Base-by-base conservation (phyloP, 2,113 vertebrate genomes). In the Ctenodactylus gundi region DNA sequence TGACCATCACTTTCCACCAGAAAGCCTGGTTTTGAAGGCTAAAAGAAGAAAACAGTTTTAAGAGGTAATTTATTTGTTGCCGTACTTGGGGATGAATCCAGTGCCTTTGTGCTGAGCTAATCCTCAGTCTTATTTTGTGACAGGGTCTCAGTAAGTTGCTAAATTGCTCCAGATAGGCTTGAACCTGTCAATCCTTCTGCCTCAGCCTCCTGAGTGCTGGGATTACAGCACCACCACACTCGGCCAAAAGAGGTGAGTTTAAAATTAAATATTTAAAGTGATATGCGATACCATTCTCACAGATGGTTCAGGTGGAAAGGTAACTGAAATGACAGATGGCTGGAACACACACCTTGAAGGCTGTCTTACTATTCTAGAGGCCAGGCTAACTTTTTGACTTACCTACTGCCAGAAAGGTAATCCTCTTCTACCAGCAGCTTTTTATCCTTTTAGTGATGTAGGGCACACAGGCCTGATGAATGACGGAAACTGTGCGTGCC, bases 261-360 rank as follows among this genome's bases (percentile, higher is more conserved):
- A 60, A 85, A 95, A 55, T 62, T 49, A 85, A 68, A 17, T 53
- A 94, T 57, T 34, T 65, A 39, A 87, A 72, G n/a, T 78, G 77
- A 41, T 80, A 25, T 11, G 21, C 27, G 77, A 57, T 57, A 46
- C 23, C 67, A 20, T 65, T 51, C 39, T 85, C 31, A 67, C 49
- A 34, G 65, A 82, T 3, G 29, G 81, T 27, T 67, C 75, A 57
- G 85, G 58, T 39, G 34, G 76, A 94, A 46, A 90, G 55, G 62
- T 57, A 60, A 85, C 44, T 57, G 31, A 57, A 64, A 34, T 46
- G 36, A 39, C 1, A 23, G 68, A 5, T 64, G 44, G 36, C 3
- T 6, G n/a, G 91, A 75, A 51, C 2, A 2, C 41, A 84, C 34
- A 17, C 25, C 27, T 10, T 3, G 14, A 39, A 44, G 91, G 46